These are phyloP conservation scores for Calephelis virginiensis DNA, from an alignment of 1,140 invertebrate species.

Conservation along the genomic window DNA sequence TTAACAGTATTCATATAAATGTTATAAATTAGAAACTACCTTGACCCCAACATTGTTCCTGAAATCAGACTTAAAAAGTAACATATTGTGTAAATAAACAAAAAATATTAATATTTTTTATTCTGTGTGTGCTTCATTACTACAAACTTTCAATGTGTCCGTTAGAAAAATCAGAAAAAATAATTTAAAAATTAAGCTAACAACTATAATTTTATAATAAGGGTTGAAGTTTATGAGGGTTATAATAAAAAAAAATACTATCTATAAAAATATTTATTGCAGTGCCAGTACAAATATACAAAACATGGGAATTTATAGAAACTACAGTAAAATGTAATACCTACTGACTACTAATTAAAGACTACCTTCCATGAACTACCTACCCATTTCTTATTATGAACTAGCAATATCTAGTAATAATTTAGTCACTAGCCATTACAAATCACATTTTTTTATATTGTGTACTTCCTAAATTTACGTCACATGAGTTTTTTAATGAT, in stretches of 20 bases:
- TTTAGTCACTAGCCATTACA: too few relatives aligned
- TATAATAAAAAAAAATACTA: constrained; percentile 67
- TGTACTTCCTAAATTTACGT: too few relatives aligned
- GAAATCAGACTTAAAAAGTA: constrained; percentile 38
- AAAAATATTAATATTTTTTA: too few relatives aligned
- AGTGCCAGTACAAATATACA: constrained; percentile 53
- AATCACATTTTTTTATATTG: too few relatives aligned
- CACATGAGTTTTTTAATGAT: too few relatives aligned
- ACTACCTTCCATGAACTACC: neutral
- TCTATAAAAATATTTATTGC: constrained; percentile 70
- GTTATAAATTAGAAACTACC: constrained; percentile 31
- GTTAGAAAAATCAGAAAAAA: too few relatives aligned
- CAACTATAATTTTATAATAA: neutral
- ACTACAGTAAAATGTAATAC: neutral
- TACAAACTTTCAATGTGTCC: too few relatives aligned
- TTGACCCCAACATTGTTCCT: constrained; percentile 41
- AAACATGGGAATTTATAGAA: constrained; percentile 6
- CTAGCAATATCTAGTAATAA: too few relatives aligned
- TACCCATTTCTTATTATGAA: too few relatives aligned
- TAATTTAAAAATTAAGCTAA: neutral
- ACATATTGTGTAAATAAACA: neutral
- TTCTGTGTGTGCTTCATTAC: too few relatives aligned
- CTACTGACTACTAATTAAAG: neutral
- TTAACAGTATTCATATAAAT: neutral
- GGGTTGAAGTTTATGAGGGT: constrained; percentile 35